Base-by-base conservation (phyloP, 2,888 invertebrate species). In the Netelia inedita region DNA sequence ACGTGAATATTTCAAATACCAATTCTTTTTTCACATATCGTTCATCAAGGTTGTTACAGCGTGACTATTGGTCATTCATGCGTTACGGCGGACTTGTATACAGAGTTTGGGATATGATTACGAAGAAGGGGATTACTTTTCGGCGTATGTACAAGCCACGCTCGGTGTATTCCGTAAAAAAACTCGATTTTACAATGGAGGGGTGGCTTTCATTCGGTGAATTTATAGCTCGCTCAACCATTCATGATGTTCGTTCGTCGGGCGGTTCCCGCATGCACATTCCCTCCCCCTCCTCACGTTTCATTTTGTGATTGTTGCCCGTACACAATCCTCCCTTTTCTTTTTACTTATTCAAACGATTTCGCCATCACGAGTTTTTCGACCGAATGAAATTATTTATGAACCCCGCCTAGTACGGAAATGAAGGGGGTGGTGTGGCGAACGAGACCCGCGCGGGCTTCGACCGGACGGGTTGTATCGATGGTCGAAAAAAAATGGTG, bases 321-420 rank as follows among this genome's bases (percentile, higher is more conserved):
- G n/a, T 50, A 50, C 69, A 50, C 1, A 59, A 35, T 66, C 3
- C 43, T 35, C 14, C 68, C 59, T 65, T 41, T 43, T 41, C 23
- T 69, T 61, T 66, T 68, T 74, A 69, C 74, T 83, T 74, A 65
- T 83, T 74, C 79, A 69, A 79, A 69, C 73, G 79, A 66, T 83
- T 63, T 55, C 19, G 57, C 46, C 46, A 41, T 68, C 61, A 61
- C 46, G 57, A 74, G 79, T 55, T 63, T 78, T 59, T 79, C 65
- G 23, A 74, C 63, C 71, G 59, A 79, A 83, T 79, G 43, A 55
- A 82, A 78, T 72, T 68, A 73, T 78, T 72, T 73, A 78, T 82
- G 6, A 61, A 8, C 66, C 68, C 23, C 50, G 28, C 35, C 16
- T 41, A 5, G 66, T 43, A 43, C 21, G 19, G 21, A 46, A 28